Conservation (phyloP, 2,797 vertebrate species). For the Odontamblyopus rebecca region DNA sequence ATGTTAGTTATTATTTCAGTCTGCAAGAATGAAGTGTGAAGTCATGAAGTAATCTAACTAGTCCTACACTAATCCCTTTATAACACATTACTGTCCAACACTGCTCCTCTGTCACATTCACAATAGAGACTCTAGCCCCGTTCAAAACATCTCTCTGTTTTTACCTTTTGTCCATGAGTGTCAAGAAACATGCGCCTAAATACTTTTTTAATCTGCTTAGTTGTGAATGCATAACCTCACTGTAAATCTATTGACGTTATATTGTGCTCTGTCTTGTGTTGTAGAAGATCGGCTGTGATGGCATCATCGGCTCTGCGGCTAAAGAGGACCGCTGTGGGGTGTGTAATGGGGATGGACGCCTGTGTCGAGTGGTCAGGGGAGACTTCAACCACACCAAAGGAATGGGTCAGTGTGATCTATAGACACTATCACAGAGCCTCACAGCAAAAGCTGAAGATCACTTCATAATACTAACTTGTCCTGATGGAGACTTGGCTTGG, state of each 20-base stretch:
- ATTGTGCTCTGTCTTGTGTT: background rate
- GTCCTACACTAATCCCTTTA: no score
- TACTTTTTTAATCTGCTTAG: no score
- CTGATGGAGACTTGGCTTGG: background rate
- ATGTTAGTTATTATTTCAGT: no score
- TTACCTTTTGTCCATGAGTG: no score
- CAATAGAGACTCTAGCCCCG: no score
- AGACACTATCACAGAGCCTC: background rate
- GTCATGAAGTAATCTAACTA: no score
- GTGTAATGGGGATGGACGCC: slow-evolving; percentile 91
- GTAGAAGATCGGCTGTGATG: slow-evolving; percentile 94
- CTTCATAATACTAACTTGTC: background rate
- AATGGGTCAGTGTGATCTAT: slow-evolving; percentile 83
- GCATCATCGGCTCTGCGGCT: slow-evolving; percentile 89
- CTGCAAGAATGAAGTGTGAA: no score
- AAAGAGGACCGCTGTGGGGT: slow-evolving; percentile 93
- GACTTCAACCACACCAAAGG: slow-evolving; percentile 95
- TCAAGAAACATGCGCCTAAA: no score
- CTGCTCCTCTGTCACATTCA: no score
- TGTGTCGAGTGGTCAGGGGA: slow-evolving; percentile 92
- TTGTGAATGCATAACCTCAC: no score
- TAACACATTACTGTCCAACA: no score
- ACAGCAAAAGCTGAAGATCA: background rate
- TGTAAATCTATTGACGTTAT: background rate
- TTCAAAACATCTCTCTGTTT: no score